phyloP scores from a whole-genome alignment of 2,888 invertebrate genomes.

The Platycnemis pennipes region DNA sequence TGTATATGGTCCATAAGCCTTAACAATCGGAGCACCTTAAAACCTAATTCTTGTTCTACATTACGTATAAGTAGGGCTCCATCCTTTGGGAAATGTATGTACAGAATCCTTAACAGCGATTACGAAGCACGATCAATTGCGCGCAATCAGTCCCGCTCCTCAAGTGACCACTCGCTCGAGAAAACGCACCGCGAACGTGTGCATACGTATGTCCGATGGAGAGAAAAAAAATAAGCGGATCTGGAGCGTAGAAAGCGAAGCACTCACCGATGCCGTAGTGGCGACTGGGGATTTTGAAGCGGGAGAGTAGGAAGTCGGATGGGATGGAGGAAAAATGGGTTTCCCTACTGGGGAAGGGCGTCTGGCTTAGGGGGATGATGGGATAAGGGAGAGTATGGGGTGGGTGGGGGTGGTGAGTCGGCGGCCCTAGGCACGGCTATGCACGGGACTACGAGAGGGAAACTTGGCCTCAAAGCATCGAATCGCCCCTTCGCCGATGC shows the following conservation, averaged over 20 bases:
- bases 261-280: background rate
- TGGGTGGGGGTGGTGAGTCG: background rate
- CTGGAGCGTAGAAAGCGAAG: slow-evolving; percentile 30
- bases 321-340: background rate
- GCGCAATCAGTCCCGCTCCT: background rate
- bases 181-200: background rate
- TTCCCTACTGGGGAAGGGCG: background rate
- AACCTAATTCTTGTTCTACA: too few species aligned
- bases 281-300: background rate
- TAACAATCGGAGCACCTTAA: too few species aligned
- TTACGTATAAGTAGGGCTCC: too few species aligned
- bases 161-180: background rate
- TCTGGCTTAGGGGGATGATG: too few species aligned
- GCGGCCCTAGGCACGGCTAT: slow-evolving; percentile 18
- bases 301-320: background rate
- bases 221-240: background rate
- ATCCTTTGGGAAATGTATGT: too few species aligned
- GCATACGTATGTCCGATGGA: background rate
- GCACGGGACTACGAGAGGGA: background rate
- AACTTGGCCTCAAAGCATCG: slow-evolving; percentile 29
- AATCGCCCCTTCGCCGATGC: background rate
- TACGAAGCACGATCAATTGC: background rate
- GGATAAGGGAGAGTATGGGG: too few species aligned
- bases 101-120: background rate
- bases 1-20: too few species aligned